Base-by-base conservation (phyloP, 2,888 invertebrate species). In the Andricus curvator region DNA sequence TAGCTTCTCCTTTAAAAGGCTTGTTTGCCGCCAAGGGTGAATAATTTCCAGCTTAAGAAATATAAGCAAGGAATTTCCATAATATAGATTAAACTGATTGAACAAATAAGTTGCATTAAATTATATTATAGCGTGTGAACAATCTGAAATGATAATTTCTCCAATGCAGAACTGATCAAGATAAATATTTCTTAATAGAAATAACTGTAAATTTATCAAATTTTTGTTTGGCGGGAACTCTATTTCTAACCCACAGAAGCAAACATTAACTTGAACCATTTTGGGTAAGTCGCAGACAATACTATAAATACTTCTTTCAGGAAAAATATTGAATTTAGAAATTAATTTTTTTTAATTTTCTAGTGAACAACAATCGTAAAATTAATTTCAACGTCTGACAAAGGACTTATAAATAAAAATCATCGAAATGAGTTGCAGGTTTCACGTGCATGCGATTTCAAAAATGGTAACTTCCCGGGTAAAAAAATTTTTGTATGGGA, bases 41-140 rank as follows among this genome's bases (percentile, higher is more conserved):
- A 74, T 74, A 74, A 74, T 56, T 74, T 74, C 74, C n/a, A 74
- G 56, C 74, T 74, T 74, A 74, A 60, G 74, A 74, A 74, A 60
- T 74, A 74, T 60, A 51, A 74, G 74, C 51, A 74, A 56, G 74
- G 56, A 13, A n/a, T 74, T 70, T 74, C 60, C 48, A 70, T 9
- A 70, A 25, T 70, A 74, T 74, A 74, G 56, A 74, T 74, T 56
- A 56, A 2, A 74, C 74, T 51, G 74, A 74, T 74, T 74, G 56
- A 74, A 56, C 37, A n/a, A 74, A 51, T 60, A 29, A 60, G 33
- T 15, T 56, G 37, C 37, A 56, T 56, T 60, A 60, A 74, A 60
- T 74, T 74, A n/a, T 74, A 29, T n/a, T 15, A 60, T 74, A 37
- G 74, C 56, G 22, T 74, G 74, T 74, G 74, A 60, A 56, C 29